A percentile compares a stretch with the other conserved stretches of the same genome.
phyloP scores from a whole-genome alignment of 2,113 vertebrate genomes.

The Amphilophus citrinellus region DNA sequence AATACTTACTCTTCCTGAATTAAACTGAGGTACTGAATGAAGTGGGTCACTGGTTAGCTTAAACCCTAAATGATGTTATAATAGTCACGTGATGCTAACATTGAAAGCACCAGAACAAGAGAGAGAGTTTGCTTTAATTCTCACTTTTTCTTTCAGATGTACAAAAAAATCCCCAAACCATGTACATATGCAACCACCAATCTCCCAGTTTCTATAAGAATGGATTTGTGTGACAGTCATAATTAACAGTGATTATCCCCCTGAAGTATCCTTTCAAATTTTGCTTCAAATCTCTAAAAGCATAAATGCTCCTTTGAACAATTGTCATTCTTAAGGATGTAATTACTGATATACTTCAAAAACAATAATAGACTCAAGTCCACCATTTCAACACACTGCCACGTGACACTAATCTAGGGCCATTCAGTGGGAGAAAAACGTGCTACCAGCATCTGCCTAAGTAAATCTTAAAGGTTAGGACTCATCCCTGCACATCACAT shows the following conservation, averaged over 20 bases:
- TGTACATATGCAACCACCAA: not conserved
- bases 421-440: constrained; percentile 7
- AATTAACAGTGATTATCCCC: constrained; percentile 4
- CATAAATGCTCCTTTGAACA: constrained; percentile 1
- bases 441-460: not conserved
- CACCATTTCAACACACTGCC: constrained; percentile 7
- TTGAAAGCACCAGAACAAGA: not conserved
- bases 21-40: fast-evolving
- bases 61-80: not conserved
- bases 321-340: not conserved
- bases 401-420: constrained; percentile 12
- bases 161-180: fast-evolving
- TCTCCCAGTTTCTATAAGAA: not conserved
- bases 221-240: not conserved
- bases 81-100: not conserved
- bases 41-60: not conserved
- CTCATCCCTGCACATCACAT: constrained; percentile 14
- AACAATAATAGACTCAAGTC: constrained; percentile 7
- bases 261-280: constrained; percentile 15
- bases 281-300: constrained; percentile 33
- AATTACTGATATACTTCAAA: constrained; percentile 9
- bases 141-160: not conserved
- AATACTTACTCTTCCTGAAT: too few relatives aligned
- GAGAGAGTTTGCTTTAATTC: not conserved
- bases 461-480: constrained; percentile 17